phyloP scores from a whole-genome alignment of 2,797 vertebrate species.

The Ambastaia sidthimunki region DNA sequence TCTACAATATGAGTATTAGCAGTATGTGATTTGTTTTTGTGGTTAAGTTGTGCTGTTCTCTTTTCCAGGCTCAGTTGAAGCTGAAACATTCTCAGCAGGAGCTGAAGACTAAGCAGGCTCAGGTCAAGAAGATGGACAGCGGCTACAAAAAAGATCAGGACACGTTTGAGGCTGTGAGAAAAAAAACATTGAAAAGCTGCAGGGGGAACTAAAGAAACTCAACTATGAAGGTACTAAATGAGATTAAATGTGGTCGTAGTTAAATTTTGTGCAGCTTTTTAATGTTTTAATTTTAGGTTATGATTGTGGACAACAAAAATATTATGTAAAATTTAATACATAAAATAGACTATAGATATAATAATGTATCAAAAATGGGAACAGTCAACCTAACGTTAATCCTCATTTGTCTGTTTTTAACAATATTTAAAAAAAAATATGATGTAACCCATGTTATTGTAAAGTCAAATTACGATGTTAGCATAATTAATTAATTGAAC shows the following conservation, averaged over 20 bases:
- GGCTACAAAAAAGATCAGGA: slow-evolving; percentile 89
- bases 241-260: not conserved
- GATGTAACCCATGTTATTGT: too few relatives aligned
- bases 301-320: not conserved
- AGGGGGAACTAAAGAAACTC: slow-evolving; percentile 84
- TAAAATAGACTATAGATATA: too few relatives aligned
- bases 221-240: slow-evolving; percentile 85
- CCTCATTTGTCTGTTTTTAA: too few relatives aligned
- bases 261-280: not conserved
- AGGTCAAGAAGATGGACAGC: slow-evolving; percentile 90
- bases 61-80: slow-evolving; percentile 89
- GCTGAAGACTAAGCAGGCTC: slow-evolving; percentile 87
- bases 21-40: not conserved
- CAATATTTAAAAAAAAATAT: too few relatives aligned
- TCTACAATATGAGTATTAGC: not conserved
- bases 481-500: too few relatives aligned
- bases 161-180: slow-evolving; percentile 78
- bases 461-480: too few relatives aligned
- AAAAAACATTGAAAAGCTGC: slow-evolving; percentile 80
- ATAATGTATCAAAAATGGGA: too few relatives aligned
- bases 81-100: slow-evolving; percentile 88
- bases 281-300: not conserved
- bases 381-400: too few relatives aligned
- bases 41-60: not conserved
- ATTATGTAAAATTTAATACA: too few relatives aligned